Conservation (phyloP, 2,888 invertebrate genomes). For the Sericinus montela region DNA sequence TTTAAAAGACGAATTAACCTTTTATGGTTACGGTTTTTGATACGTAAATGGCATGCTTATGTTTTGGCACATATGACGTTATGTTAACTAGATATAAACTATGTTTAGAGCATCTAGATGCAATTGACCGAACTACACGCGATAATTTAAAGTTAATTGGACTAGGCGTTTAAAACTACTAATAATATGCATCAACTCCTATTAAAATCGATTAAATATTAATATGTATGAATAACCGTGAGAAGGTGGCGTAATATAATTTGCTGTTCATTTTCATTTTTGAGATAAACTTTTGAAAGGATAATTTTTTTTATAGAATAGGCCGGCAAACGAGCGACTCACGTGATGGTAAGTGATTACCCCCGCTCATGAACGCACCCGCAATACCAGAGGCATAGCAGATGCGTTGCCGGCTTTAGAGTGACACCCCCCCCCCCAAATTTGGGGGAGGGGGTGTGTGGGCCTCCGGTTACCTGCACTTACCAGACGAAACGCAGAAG, state of each 20-base stretch:
- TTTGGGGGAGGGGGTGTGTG: too few relatives aligned
- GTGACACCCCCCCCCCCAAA: too few relatives aligned
- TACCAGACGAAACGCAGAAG: too few relatives aligned
- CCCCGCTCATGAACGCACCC: too few relatives aligned
- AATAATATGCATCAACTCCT: not conserved
- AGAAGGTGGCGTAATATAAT: not conserved
- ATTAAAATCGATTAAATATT: conserved; percentile 3
- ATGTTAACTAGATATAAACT: not conserved
- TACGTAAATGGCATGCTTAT: not conserved
- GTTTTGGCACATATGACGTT: not conserved
- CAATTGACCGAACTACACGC: conserved; percentile 6
- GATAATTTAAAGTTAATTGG: conserved; percentile 10
- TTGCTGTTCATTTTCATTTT: too few relatives aligned
- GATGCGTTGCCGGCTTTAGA: too few relatives aligned
- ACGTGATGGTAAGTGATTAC: too few relatives aligned
- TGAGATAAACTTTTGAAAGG: too few relatives aligned
- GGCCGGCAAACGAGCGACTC: too few relatives aligned
- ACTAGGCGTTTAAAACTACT: not conserved
- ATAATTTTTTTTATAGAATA: too few relatives aligned
- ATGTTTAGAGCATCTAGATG: conserved; percentile 7
- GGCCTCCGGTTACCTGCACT: too few relatives aligned
- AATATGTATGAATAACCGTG: not conserved
- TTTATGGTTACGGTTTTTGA: not conserved
- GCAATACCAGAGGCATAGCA: too few relatives aligned
- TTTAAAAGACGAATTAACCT: not conserved